Evolutionary conservation across 1,140 invertebrate genomes (phyloP).

Genomic region (Anastrepha obliqua): DNA sequence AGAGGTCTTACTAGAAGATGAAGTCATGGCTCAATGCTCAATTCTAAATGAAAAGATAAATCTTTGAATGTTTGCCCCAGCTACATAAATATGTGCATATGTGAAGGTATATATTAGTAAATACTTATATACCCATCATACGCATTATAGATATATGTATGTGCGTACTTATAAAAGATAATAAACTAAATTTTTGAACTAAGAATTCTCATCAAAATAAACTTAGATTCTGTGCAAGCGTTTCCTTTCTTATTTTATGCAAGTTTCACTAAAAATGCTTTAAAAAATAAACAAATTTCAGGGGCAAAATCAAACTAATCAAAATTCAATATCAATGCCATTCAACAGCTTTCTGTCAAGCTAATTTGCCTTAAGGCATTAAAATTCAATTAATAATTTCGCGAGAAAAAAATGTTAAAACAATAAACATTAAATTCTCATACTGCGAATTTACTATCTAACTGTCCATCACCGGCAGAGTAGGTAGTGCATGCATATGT

Average conservation of each 20-base stretch:
- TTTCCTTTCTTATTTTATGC: background rate
- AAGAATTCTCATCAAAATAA: constrained; percentile 33
- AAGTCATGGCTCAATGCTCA: too few species aligned
- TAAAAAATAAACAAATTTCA: constrained; percentile 33
- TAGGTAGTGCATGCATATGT: background rate
- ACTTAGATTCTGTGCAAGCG: background rate
- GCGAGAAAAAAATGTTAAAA: constrained; percentile 30
- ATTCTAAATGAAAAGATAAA: too few species aligned
- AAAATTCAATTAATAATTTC: constrained; percentile 46
- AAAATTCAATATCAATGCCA: constrained; percentile 48
- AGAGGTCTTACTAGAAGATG: too few species aligned
- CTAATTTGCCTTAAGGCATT: constrained; percentile 17
- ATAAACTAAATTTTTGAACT: too few species aligned
- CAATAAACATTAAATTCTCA: constrained; percentile 29
- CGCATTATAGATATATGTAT: too few species aligned
- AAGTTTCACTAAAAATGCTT: constrained; percentile 19
- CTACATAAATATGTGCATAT: too few species aligned
- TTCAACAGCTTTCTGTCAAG: constrained; percentile 4
- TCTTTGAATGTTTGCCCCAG: too few species aligned
- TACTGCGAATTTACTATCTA: background rate
- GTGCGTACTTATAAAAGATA: too few species aligned
- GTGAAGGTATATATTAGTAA: too few species aligned
- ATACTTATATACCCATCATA: too few species aligned
- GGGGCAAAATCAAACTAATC: constrained; percentile 40
- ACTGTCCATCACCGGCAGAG: constrained; percentile 12